These are phyloP conservation scores for Pimpla rufipes DNA, from an alignment of 2,888 invertebrate genomes.

Conservation along the genomic window DNA sequence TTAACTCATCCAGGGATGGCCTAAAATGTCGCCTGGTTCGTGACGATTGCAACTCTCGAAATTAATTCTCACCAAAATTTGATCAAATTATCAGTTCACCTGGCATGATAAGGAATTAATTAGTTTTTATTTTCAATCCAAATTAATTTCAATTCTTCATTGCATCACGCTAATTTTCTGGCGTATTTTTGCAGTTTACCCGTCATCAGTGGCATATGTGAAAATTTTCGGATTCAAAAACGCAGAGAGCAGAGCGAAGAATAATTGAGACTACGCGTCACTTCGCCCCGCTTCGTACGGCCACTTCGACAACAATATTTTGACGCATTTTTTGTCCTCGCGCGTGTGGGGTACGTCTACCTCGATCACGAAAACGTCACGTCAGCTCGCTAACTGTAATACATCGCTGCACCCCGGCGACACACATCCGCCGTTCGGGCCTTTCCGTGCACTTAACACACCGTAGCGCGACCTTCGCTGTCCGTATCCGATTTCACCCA, in stretches of 20 bases:
- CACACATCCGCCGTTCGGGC: constrained; percentile 43
- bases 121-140: too few species aligned
- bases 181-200: too few species aligned
- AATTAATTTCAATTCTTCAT: too few species aligned
- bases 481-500: constrained; percentile 53
- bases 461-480: constrained; percentile 39
- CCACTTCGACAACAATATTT: constrained; percentile 9
- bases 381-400: constrained; percentile 24
- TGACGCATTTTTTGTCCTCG: neutral
- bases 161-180: too few species aligned
- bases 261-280: neutral
- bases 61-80: too few species aligned
- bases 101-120: too few species aligned
- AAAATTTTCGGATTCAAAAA: neutral
- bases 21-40: too few species aligned
- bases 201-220: too few species aligned
- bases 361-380: constrained; percentile 14
- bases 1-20: too few species aligned
- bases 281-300: neutral
- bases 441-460: constrained; percentile 55
- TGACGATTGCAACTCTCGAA: too few species aligned
- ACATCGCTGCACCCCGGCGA: constrained; percentile 27
- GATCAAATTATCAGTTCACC: too few species aligned
- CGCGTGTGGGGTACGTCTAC: constrained; percentile 16
- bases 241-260: neutral